Base-by-base conservation (phyloP, 1,140 invertebrate genomes). In the Galleria mellonella region DNA sequence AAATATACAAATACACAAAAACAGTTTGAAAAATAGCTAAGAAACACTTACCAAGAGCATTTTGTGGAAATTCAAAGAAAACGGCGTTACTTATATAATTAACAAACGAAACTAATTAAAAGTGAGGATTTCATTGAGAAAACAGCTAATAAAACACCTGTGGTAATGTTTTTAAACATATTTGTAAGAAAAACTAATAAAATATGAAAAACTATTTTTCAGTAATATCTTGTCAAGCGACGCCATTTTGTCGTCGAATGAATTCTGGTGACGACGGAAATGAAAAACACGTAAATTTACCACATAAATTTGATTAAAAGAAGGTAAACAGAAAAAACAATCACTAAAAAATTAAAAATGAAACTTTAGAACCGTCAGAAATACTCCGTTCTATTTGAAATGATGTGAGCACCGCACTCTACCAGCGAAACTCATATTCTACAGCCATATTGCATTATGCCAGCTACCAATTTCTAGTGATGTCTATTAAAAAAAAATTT, bases 171-270 rank as follows among this genome's bases (percentile, higher is more conserved):
- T 70, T 67, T 60, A 38, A 46, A 29, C 63, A 67, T 71, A 68
- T 64, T 65, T 63, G 67, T 70, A 69, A 49, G 61, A 57, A 63
- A 73, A 64, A 42, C 39, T 41, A 45, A 67, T 57, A 71, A 75
- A 85, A 72, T 68, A 55, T 52, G 61, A 81, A 79, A 82, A 78
- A 79, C 69, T 72, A 74, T 65, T 78, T 83, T 79, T 78, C 70
- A 72, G 67, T 67, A 82, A 83, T 82, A 83, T 76, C 74, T 81
- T 78, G 84, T 81, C 71, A 81, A 83, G 79, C 72, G 84, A 86
- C 84, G 84, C 84, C 84, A 87, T 87, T 87, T 87, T 87, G 84
- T 87, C 73, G 76, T 81, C 77, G 79, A 74, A 58, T 74, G 75
- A 85, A 78, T 83, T 75, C 75, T 85, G 83, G 72, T 87, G 84